Base-by-base conservation (phyloP, 2,888 invertebrate genomes). In the Adela reaumurella region DNA sequence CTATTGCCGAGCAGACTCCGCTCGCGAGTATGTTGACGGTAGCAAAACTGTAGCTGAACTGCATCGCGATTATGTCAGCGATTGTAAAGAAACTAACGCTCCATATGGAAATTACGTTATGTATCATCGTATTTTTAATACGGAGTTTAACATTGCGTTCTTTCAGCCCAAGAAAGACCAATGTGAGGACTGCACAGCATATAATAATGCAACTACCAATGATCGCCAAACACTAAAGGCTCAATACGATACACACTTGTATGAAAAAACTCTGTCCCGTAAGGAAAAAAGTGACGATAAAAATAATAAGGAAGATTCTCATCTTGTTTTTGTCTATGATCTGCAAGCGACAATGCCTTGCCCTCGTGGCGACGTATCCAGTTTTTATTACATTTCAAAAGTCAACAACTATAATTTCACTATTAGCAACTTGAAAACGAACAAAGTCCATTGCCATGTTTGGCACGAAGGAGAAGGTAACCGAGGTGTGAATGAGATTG, bases 11-110 rank as follows among this genome's bases (percentile, higher is more conserved):
- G 53, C 54, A 35, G 46, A 51, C 18, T 55, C 58, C 16, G 51
- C 46, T 19, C 54, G 51, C 44, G 55, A 59, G 46, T 62, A 53
- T 46, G 58, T 61, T 52, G 59, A 59, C 43, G 61, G 58, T 6
- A 54, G 57, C n/a, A 53, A 54, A 50, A 51, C 56, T 19, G 46
- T 61, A 24, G 53, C 56, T 17, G 50, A 54, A 19, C 29, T 62
- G 35, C 54, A 60, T 46, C 45, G 58, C 20, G 53, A 60, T 53
- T 60, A 60, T 49, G 50, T 53, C 43, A 45, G 46, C 11, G 48
- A 52, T 20, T 57, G 57, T 46, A 5, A 51, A 48, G 48, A 49
- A 44, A 52, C 54, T 45, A 51, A 50, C 45, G 47, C 49, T 46
- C 48, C 35, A 10, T 29, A 51, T 44, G 52, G 28, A 46, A 49